phyloP scores from a whole-genome alignment of 2,797 vertebrate genomes.

The Pygocentrus nattereri region DNA sequence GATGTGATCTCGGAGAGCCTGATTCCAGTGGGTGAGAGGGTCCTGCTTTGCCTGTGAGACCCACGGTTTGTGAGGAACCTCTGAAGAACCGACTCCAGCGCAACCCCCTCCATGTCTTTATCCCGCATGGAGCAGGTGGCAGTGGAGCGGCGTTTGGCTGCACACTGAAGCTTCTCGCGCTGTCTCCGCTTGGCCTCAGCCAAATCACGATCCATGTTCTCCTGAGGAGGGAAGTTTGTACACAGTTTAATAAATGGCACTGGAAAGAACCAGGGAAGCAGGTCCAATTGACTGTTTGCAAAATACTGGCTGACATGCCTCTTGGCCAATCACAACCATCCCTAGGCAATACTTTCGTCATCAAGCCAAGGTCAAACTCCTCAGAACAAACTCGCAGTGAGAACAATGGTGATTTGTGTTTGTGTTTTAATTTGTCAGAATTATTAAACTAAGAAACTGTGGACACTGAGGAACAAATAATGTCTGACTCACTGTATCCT shows the following conservation, averaged over 20 bases:
- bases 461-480: too few species aligned
- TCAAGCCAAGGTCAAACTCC: too few species aligned
- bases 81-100: slow-evolving; percentile 78
- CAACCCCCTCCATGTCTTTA: slow-evolving; percentile 77
- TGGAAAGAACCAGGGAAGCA: background rate
- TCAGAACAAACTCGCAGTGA: too few species aligned
- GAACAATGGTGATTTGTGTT: too few species aligned
- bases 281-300: background rate
- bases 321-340: too few species aligned
- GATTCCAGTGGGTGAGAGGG: slow-evolving; percentile 58
- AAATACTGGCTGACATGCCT: too few species aligned
- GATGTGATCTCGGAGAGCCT: slow-evolving; percentile 68
- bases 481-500: too few species aligned
- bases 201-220: slow-evolving; percentile 75
- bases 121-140: slow-evolving; percentile 83
- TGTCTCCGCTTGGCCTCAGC: slow-evolving; percentile 75
- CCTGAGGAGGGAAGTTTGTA: slow-evolving; percentile 61
- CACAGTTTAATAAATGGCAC: background rate
- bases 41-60: slow-evolving; percentile 65
- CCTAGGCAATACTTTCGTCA: too few species aligned
- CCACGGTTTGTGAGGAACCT: slow-evolving; percentile 62
- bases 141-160: slow-evolving; percentile 78
- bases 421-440: too few species aligned
- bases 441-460: too few species aligned
- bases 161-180: slow-evolving; percentile 65